These are phyloP conservation scores for Panagrolaimus sp. DNA, from an alignment of 1,140 invertebrate species.

Conservation along the genomic window DNA sequence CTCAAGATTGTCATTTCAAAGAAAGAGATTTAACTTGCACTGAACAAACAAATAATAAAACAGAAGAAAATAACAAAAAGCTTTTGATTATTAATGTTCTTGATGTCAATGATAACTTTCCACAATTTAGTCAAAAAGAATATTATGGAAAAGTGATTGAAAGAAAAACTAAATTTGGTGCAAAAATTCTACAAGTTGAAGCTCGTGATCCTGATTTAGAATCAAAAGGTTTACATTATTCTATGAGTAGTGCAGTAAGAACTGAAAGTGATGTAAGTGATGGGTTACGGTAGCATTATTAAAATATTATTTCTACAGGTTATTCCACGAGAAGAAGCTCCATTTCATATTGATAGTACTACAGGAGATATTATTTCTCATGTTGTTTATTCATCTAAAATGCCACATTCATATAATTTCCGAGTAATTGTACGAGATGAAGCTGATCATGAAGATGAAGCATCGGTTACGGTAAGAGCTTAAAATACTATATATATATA, in stretches of 20 bases:
- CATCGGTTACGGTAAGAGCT: neutral
- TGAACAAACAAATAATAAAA: neutral
- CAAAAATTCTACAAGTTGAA: neutral
- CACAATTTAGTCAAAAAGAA: constrained; percentile 1
- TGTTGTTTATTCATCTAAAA: constrained; percentile 3
- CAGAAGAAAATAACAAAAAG: neutral
- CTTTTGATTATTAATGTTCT: neutral
- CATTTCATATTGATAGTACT: constrained; percentile 4
- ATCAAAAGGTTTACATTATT: constrained; percentile 11
- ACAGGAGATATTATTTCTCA: constrained; percentile 4
- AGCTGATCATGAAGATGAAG: constrained; percentile 13
- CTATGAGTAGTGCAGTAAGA: neutral
- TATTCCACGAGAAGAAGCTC: constrained; percentile 6
- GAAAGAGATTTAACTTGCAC: neutral
- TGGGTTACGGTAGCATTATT: neutral
- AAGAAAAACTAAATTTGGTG: constrained; percentile 12
- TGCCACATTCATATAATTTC: constrained; percentile 14
- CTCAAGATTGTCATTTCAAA: constrained; percentile 2
- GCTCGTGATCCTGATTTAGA: constrained; percentile 10
- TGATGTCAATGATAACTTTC: constrained; percentile 15
- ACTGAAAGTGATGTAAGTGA: neutral
- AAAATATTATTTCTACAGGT: neutral
- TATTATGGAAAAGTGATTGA: constrained; percentile 16
- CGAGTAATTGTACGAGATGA: constrained; percentile 8
- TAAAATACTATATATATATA: neutral